Evolutionary conservation across 2,113 vertebrate species (phyloP).

Genomic region (Arizona elegans): DNA sequence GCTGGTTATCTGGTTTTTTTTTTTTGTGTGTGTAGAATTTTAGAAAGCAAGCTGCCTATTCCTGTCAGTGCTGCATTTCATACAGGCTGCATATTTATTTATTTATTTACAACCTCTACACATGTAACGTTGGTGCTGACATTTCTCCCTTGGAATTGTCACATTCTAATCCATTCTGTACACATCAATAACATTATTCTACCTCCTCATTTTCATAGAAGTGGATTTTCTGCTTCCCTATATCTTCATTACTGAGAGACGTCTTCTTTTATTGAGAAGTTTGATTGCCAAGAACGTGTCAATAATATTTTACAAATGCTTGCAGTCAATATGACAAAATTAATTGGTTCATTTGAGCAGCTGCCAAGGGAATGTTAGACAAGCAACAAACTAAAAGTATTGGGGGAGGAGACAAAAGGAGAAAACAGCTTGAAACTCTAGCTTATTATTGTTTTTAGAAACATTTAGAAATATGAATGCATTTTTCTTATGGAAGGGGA

Average conservation of each 20-base stretch:
- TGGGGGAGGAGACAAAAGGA: too few species aligned
- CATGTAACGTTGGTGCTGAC: neutral
- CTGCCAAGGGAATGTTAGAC: neutral
- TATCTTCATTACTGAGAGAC: constrained; percentile 32
- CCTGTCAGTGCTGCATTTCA: neutral
- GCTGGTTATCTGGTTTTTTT: neutral
- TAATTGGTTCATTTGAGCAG: constrained; percentile 39
- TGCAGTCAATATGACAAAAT: constrained; percentile 44
- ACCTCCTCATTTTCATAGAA: constrained; percentile 24
- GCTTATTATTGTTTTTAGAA: neutral
- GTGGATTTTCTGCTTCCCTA: neutral
- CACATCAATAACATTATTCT: constrained; percentile 16
- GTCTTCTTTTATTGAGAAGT: constrained; percentile 41
- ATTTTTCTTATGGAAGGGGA: constrained; percentile 12
- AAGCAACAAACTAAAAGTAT: constrained; percentile 9
- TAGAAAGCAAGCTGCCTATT: neutral
- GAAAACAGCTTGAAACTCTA: neutral
- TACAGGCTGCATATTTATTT: neutral
- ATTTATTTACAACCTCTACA: neutral
- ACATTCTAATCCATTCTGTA: constrained; percentile 15
- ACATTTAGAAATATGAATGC: constrained; percentile 16
- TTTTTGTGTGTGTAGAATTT: neutral
- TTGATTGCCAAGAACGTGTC: constrained; percentile 46
- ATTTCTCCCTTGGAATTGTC: neutral
- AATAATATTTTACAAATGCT: constrained; percentile 50